Evolutionary conservation across 2,888 invertebrate genomes (phyloP), one percentile per base, ranked within the genome.

Genomic region (Mesopsocus fuscifrons): DNA sequence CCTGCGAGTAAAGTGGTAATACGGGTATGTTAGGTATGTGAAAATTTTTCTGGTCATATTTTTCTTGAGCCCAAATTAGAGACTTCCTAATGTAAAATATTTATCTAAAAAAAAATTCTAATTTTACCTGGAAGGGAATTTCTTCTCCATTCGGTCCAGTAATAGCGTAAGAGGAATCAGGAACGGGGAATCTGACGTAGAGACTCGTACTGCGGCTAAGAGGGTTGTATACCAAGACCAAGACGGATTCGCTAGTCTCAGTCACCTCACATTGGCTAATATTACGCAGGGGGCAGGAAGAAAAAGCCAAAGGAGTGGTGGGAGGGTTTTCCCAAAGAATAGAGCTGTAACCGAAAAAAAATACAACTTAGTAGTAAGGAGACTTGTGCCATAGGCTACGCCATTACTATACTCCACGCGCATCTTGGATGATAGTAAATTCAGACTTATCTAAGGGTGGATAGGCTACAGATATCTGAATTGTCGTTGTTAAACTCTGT

Each of bases 211-310:
- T 51, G 59, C 73, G 74, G 2, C 76, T 78, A 20, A 87, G 53
- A 0, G 89, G 85, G 60, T 92, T 92, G 57, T 88, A 89, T 1
- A 85, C 55, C 0, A 80, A 78, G 1, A 88, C 71, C 2, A 78
- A 65, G 54, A 88, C 79, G 44, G 66, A 61, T 0, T 65, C 53
- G 17, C 60, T 66, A 1, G 58, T 55, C 55, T 87, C 84, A 0
- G 79, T 74, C 1, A 72, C 55, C 0, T 58, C 55, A 52, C 91
- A 92, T 22, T 73, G 66, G 43, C 85, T 87, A 9, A 85, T 74
- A 54, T 92, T 92, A 6, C 79, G 57, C 3, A 72, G 59, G 34
- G 69, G 60, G 54, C 84, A 84, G 15, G 64, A 62, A 11, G 11
- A 6, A 26, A 26, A 11, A 11, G 6, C 26, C 26, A 26, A 26